Base-by-base conservation (phyloP, 1,140 invertebrate species). In the Bicyclus anynana region DNA sequence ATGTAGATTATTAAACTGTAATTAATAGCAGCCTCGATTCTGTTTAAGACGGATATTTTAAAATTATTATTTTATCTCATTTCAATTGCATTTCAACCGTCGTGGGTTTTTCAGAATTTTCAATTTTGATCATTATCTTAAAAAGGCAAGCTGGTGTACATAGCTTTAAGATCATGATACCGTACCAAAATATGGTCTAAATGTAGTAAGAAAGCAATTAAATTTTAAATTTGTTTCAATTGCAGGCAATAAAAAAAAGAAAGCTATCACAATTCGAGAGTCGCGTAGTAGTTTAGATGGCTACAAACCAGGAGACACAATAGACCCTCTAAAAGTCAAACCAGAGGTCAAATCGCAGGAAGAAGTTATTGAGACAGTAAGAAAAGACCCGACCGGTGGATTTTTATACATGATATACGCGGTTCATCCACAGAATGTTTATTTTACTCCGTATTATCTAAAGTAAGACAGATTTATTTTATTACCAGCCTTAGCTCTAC, bases 401-500 rank as follows among this genome's bases (percentile, higher is more conserved):
- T 94, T 94, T 70, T 89, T 93, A 4, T 94, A 94, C 62, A 90
- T 95, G 89, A 89, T 91, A 23, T 94, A 94, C 69, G 91, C 92
- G 40, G 91, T 93, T 5, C 91, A 92, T 17, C 90, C 90, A 63
- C 90, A 91, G 2, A 94, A 93, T 48, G 91, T 93, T 65, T 91
- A 91, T 69, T 95, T 94, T 51, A 92, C 92, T 1, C 93, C 93
- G 4, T 94, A 94, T 69, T 92, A 88, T 59, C 78, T 93, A 27
- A 91, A 87, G 91, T 92, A 86, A 83, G 83, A 23, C 7, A 23
- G 7, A 4, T 23, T 23, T 23, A 23, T 23, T 23, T 23, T 23
- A 23, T 2, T 2, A 23, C n/a, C n/a, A 23, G 23, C 7, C 2
- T 23, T 23, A 23, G n/a, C n/a, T n/a, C n/a, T n/a, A n/a, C n/a